Evolutionary conservation across 1,140 invertebrate species (phyloP), one percentile per base, ranked within the genome.

Genomic region (Pseudobourletiella spinata): DNA sequence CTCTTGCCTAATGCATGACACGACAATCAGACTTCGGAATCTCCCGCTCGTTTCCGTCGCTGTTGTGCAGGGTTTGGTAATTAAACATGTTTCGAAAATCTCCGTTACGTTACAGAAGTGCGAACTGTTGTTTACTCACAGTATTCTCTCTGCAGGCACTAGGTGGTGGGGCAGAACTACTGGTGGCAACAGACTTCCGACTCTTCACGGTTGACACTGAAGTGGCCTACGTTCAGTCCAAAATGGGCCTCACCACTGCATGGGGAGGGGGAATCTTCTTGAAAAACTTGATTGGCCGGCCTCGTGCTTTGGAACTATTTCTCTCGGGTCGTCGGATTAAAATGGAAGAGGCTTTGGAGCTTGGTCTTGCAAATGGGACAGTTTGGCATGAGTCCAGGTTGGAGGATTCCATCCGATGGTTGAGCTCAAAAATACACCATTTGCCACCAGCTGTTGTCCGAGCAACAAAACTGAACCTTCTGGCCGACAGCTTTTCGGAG

Each of bases 81-180:
- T 55, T 58, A 8, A 39, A 39, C n/a, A 39, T 11, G n/a, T n/a
- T n/a, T n/a, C n/a, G n/a, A n/a, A n/a, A n/a, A n/a, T n/a, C n/a
- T n/a, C n/a, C n/a, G n/a, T n/a, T n/a, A n/a, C n/a, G n/a, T n/a
- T n/a, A n/a, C n/a, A n/a, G n/a, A n/a, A n/a, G n/a, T n/a, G n/a
- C n/a, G n/a, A n/a, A n/a, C n/a, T n/a, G n/a, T n/a, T n/a, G n/a
- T n/a, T n/a, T n/a, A n/a, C n/a, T n/a, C n/a, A n/a, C n/a, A n/a
- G n/a, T n/a, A n/a, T n/a, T 20, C 20, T 59, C 29, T 15, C 60
- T 60, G 20, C 28, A 60, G 54, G 79, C 82, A 1, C 55, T 84
- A 1, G 83, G 83, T 22, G 83, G 82, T 20, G 83, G 82, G 16
- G 79, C 82, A 3, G 83, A 84, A 72, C 61, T 84, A 2, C 67